These are phyloP conservation scores for Lophochroa leadbeateri DNA, from an alignment of 2,113 vertebrate species.

Conservation along the genomic window DNA sequence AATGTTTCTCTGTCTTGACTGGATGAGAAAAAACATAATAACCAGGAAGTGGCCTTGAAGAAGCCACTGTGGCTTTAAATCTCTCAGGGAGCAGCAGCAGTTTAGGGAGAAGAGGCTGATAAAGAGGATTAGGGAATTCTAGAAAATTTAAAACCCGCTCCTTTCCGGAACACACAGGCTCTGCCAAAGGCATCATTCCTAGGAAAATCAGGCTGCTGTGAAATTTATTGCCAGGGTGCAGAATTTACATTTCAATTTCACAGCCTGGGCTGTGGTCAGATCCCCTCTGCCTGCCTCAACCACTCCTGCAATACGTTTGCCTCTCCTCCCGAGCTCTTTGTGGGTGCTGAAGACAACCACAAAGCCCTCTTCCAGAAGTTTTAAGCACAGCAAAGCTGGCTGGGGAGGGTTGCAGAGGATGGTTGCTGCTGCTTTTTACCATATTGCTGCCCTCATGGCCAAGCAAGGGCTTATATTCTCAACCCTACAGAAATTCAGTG, in stretches of 20 bases:
- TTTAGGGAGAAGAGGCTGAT: conserved; percentile 17
- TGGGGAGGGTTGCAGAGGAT: fast-evolving
- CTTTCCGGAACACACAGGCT: conserved; percentile 36
- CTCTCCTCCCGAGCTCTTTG: background rate
- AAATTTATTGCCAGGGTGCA: conserved; percentile 38
- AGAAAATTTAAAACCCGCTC: conserved; percentile 43
- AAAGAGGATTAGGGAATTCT: conserved; percentile 52
- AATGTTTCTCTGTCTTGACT: conserved; percentile 62
- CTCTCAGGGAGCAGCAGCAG: conserved; percentile 33
- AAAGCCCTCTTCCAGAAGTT: background rate
- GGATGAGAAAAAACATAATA: conserved; percentile 50
- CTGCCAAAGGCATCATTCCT: conserved; percentile 16
- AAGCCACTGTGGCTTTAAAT: conserved; percentile 57
- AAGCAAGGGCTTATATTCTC: background rate
- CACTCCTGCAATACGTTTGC: background rate
- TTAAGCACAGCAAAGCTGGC: background rate
- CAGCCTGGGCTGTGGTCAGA: background rate
- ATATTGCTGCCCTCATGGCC: background rate
- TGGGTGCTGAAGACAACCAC: background rate
- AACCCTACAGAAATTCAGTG: background rate
- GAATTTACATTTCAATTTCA: conserved; percentile 44
- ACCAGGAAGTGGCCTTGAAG: conserved; percentile 47
- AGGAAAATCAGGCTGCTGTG: conserved; percentile 45
- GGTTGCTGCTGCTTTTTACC: background rate
- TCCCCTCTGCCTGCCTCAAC: background rate